Conservation (phyloP, 2,888 invertebrate species). For the Homarus gammarus region DNA sequence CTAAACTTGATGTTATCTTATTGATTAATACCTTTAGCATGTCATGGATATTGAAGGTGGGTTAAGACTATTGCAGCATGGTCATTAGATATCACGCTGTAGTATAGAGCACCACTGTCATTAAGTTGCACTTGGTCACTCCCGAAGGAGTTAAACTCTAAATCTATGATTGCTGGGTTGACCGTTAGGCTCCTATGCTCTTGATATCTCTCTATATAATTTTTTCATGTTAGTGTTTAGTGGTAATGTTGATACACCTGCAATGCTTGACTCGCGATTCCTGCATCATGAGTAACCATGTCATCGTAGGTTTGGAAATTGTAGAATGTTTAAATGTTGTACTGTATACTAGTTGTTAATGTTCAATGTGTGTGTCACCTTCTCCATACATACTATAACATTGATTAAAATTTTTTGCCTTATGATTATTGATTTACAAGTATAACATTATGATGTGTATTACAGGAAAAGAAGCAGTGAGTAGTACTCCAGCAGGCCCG, state of each 20-base stretch:
- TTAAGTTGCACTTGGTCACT: not conserved
- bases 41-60: slow-evolving; percentile 30
- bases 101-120: slow-evolving; percentile 9
- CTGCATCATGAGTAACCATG: not conserved
- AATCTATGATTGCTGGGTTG: not conserved
- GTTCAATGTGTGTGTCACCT: not conserved
- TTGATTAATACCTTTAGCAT: slow-evolving; percentile 31
- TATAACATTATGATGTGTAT: slow-evolving; percentile 26
- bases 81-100: slow-evolving; percentile 24
- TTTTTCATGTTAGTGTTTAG: not conserved
- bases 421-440: not conserved
- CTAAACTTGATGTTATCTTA: not conserved
- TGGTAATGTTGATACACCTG: not conserved
- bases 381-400: not conserved
- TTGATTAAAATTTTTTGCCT: not conserved
- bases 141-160: not conserved
- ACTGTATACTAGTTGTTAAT: not conserved
- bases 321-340: not conserved
- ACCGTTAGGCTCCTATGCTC: not conserved
- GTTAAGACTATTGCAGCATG: slow-evolving; percentile 29
- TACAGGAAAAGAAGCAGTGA: slow-evolving; percentile 54
- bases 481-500: slow-evolving; percentile 25
- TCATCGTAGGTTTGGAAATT: not conserved
- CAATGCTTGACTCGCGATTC: not conserved
- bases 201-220: not conserved